These are phyloP conservation scores for Cheilinus undulatus DNA, from an alignment of 2,113 vertebrate genomes.

Conservation along the genomic window DNA sequence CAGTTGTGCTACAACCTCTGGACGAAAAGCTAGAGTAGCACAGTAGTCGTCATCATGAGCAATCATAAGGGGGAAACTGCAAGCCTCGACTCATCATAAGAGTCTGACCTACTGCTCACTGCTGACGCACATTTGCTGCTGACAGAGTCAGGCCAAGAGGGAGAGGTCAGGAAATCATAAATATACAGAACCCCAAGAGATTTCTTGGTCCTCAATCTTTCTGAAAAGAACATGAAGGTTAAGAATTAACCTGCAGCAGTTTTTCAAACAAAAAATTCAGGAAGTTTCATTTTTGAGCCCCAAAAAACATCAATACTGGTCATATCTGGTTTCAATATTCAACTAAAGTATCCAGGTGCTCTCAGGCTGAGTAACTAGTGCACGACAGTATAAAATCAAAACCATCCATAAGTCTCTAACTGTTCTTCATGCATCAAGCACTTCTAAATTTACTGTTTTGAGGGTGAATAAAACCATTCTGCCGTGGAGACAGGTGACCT, in stretches of 20 bases:
- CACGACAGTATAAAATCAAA: background rate
- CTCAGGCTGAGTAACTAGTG: background rate
- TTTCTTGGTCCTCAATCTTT: background rate
- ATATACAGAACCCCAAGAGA: background rate
- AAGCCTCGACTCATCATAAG: constrained; percentile 16
- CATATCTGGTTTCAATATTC: no score
- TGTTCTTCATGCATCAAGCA: background rate
- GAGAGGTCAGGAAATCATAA: background rate
- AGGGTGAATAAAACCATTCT: background rate
- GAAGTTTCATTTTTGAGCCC: no score
- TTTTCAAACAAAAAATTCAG: background rate
- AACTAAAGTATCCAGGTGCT: no score
- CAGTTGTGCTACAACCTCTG: background rate
- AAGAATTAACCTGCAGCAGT: background rate
- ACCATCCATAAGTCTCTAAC: no score
- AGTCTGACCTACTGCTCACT: constrained; percentile 10
- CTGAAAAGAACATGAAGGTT: constrained; percentile 7
- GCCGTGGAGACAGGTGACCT: background rate
- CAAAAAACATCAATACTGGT: no score
- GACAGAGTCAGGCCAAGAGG: background rate
- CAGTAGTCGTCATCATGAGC: constrained; percentile 4
- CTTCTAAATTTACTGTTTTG: background rate
- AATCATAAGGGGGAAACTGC: background rate
- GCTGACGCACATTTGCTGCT: constrained; percentile 23
- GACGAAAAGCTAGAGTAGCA: background rate